phyloP scores from a whole-genome alignment of 2,888 invertebrate genomes.

The Melanostoma scalare region DNA sequence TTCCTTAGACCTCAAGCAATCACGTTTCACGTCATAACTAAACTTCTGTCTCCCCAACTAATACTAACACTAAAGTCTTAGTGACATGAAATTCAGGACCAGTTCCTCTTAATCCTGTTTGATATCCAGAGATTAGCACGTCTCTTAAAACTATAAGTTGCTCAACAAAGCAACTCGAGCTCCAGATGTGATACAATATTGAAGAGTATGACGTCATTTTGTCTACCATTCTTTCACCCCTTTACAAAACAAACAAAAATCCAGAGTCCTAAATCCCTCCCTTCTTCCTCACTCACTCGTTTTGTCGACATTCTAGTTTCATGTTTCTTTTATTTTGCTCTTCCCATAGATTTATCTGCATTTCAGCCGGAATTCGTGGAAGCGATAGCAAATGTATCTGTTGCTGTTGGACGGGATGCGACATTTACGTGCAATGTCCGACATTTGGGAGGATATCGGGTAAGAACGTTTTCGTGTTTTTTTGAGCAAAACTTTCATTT shows the following conservation, averaged over 20 bases:
- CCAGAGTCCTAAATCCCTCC: slow-evolving; percentile 4
- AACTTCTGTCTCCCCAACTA: not conserved
- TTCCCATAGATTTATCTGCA: slow-evolving; percentile 85
- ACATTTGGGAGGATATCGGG: slow-evolving; percentile 94
- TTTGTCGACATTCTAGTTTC: slow-evolving; percentile 22
- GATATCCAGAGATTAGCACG: slow-evolving; percentile 51
- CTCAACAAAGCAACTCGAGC: slow-evolving; percentile 25
- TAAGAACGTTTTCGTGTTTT: slow-evolving; percentile 83
- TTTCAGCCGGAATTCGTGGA: slow-evolving; percentile 93
- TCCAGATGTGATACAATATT: slow-evolving; percentile 17
- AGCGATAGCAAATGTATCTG: slow-evolving; percentile 91
- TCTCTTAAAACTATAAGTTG: slow-evolving; percentile 32
- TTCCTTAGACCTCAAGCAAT: no score
- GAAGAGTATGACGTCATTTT: slow-evolving; percentile 35
- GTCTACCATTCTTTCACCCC: slow-evolving; percentile 25
- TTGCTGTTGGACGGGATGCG: slow-evolving; percentile 93
- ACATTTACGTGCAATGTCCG: slow-evolving; percentile 93
- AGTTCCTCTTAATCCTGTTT: slow-evolving; percentile 34
- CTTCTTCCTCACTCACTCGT: not conserved
- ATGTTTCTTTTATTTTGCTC: slow-evolving; percentile 15
- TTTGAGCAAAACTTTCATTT: slow-evolving; percentile 46
- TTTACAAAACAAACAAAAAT: slow-evolving; percentile 19
- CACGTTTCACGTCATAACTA: no score
- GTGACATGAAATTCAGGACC: slow-evolving; percentile 25
- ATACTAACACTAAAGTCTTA: slow-evolving; percentile 23